Base-by-base conservation (phyloP, 2,113 vertebrate species). In the Amphilophus citrinellus region DNA sequence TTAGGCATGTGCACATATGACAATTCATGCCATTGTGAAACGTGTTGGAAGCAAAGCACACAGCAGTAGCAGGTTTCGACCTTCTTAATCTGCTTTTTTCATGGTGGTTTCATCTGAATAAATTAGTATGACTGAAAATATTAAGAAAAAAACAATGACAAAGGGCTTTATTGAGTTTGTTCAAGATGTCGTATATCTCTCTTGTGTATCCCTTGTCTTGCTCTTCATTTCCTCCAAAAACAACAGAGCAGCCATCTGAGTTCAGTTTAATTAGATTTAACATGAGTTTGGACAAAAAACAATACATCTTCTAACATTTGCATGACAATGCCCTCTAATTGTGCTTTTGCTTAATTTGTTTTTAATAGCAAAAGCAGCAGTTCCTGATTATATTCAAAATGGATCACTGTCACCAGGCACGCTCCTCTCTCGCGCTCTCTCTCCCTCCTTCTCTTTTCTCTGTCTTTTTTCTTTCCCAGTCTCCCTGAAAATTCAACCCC, bases 321-420 rank as follows among this genome's bases (percentile, higher is more conserved):
- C 94, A 94, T 95, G 89, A 95, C 91, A 95, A 95, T 95, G 87
- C 71, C 65, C 62, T 76, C 87, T 94, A 92, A 94, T 94, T 95
- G 92, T 89, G 86, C 86, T 89, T 84, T 86, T 75, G 84, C 89
- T 92, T 93, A 93, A 96, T 96, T 96, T 85, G 92, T 96, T 95
- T 95, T 96, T 95, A 92, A 94, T 94, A 94, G 93, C 95, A 82
- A 88, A 89, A 94, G 93, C 92, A 96, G 94, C 86, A 84, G 78
- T 90, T 89, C 88, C 94, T 95, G 94, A 96, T 97, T 96, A 87
- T 90, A 93, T 94, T 92, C 94, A 95, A 95, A 95, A 96, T 95
- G 95, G 93, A 94, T 94, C 93, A 93, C 82, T 87, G 93, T 95
- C 91, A 93, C 84, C 50, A 66, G 92, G 87, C 78, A 37, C 3